Percentiles rank a stretch among this genome's conserved stretches.
Evolutionary conservation across 2,888 invertebrate genomes (phyloP).

Genomic region (Dendrolimus houi): DNA sequence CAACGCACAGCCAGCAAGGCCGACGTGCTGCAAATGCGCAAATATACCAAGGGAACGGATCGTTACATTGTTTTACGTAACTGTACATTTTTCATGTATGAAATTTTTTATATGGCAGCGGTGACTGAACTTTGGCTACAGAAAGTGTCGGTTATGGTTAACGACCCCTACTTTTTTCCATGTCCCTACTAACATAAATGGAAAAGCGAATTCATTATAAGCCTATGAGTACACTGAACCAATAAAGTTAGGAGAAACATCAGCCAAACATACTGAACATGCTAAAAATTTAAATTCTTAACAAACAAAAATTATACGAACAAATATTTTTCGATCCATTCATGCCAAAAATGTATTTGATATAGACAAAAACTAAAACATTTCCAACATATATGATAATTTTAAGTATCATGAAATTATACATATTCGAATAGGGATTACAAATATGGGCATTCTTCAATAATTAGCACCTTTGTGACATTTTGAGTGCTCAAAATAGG

Average conservation of each 20-base stretch:
- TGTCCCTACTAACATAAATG: neutral
- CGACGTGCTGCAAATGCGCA: slow-evolving; percentile 39
- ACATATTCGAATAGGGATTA: slow-evolving; percentile 18
- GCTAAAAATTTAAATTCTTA: neutral
- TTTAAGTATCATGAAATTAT: slow-evolving; percentile 13
- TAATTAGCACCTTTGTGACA: slow-evolving; percentile 20
- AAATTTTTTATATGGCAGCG: slow-evolving; percentile 5
- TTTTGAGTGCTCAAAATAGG: slow-evolving; percentile 22
- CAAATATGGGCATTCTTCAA: slow-evolving; percentile 20
- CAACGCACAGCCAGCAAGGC: slow-evolving; percentile 14
- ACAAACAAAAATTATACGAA: neutral
- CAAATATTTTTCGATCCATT: neutral
- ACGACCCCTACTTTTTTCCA: neutral
- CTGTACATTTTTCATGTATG: slow-evolving; percentile 31
- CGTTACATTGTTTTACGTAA: slow-evolving; percentile 30
- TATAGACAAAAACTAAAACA: slow-evolving; percentile 11
- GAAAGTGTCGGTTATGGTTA: neutral
- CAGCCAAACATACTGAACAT: neutral
- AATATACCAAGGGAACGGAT: slow-evolving; percentile 27
- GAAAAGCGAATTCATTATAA: neutral
- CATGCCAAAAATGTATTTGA: slow-evolving; percentile 11
- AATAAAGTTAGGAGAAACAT: too few species aligned
- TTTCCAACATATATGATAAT: slow-evolving; percentile 16
- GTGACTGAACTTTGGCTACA: neutral
- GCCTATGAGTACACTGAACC: neutral